A percentile compares a stretch with the other conserved stretches of the same genome.
Evolutionary conservation across 1,140 invertebrate species (phyloP).

Genomic region (Epicauta chinensis): DNA sequence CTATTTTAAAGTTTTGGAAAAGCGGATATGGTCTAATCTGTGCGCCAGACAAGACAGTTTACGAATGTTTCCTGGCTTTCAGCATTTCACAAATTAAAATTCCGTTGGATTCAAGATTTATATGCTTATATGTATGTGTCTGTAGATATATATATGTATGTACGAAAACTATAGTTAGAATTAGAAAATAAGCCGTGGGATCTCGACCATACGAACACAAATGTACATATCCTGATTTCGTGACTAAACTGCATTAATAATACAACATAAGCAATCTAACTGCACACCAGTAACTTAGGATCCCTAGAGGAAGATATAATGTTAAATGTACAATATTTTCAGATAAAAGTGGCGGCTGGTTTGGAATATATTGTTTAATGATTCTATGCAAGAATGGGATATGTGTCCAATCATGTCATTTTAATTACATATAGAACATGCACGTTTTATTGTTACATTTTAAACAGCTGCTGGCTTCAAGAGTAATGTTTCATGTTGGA

Average conservation of each 20-base stretch:
- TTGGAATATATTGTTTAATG: too few species aligned
- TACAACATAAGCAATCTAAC: conserved; percentile 9
- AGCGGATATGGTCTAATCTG: conserved; percentile 14
- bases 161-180: too few species aligned
- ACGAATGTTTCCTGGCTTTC: conserved; percentile 13
- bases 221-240: conserved; percentile 19
- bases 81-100: conserved; percentile 19
- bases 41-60: conserved; percentile 14
- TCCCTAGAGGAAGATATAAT: too few species aligned
- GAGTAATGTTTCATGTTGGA: too few species aligned
- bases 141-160: background rate
- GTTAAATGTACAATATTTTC: too few species aligned
- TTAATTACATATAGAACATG: too few species aligned
- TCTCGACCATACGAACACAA: conserved; percentile 14
- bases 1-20: conserved; percentile 8
- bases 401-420: too few species aligned
- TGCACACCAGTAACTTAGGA: background rate
- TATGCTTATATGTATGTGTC: conserved; percentile 15
- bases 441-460: too few species aligned
- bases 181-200: conserved; percentile 12
- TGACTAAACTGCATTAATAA: conserved; percentile 18
- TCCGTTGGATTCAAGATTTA: conserved; percentile 17
- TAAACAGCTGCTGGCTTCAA: too few species aligned
- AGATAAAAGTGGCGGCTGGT: too few species aligned
- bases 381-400: too few species aligned